Evolutionary conservation across 2,797 vertebrate species (phyloP).

Genomic region (Oryzias dopingdopingensis): DNA sequence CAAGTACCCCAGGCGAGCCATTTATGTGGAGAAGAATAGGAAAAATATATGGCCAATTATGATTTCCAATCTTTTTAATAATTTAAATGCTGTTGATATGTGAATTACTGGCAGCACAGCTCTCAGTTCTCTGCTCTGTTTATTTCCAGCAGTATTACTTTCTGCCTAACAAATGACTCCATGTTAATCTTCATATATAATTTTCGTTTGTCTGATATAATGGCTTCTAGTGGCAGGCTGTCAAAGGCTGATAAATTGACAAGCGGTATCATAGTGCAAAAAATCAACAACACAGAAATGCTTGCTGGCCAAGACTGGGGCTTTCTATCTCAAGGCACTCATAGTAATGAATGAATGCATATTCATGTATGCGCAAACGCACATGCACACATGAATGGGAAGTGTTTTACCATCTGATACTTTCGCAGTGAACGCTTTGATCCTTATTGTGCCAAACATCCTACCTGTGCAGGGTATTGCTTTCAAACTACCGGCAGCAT

Average conservation of each 20-base stretch:
- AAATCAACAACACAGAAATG: conserved; percentile 69
- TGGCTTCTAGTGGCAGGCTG: conserved; percentile 76
- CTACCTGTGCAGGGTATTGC: conserved; percentile 71
- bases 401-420: conserved; percentile 68
- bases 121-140: conserved; percentile 63
- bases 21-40: conserved; percentile 82
- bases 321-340: conserved; percentile 53
- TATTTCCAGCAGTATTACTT: conserved; percentile 68
- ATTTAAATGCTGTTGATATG: conserved; percentile 82
- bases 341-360: conserved; percentile 71
- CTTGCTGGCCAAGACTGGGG: conserved; percentile 55
- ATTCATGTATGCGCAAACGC: conserved; percentile 59
- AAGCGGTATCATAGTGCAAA: conserved; percentile 68
- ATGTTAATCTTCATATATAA: conserved; percentile 82
- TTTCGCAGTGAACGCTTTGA: conserved; percentile 57
- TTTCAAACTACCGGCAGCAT: conserved; percentile 76
- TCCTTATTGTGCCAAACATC: conserved; percentile 53
- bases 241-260: conserved; percentile 79
- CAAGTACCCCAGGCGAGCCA: conserved; percentile 85
- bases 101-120: conserved; percentile 75
- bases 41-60: conserved; percentile 92
- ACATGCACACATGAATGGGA: conserved; percentile 35
- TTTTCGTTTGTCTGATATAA: conserved; percentile 79
- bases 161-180: conserved; percentile 77
- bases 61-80: conserved; percentile 84